Conservation (phyloP, 1,140 invertebrate genomes). For the Drosophila arawakana region DNA sequence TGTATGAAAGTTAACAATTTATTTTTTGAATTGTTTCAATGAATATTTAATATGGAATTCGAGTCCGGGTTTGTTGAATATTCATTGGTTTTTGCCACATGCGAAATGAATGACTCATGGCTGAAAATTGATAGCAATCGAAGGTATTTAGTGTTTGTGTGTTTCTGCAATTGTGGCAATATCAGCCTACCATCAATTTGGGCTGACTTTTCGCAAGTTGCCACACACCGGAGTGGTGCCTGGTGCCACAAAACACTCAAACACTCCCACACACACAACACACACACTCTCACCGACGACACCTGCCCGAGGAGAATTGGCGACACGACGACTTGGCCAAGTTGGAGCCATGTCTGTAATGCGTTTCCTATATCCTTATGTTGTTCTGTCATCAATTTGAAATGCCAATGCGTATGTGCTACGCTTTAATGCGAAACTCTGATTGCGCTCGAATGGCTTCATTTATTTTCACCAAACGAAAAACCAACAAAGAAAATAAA, state of each 20-base stretch:
- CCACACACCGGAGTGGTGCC: constrained; percentile 1
- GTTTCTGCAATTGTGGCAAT: constrained; percentile 20
- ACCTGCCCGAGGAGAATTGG: background rate
- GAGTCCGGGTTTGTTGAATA: constrained; percentile 14
- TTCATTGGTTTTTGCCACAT: constrained; percentile 22
- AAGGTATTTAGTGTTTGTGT: constrained; percentile 29
- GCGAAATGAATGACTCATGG: constrained; percentile 16
- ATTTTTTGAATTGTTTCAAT: constrained; percentile 9
- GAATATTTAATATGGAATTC: constrained; percentile 9
- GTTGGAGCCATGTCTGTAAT: constrained; percentile 12
- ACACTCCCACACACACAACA: background rate
- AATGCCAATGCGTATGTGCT: constrained; percentile 64
- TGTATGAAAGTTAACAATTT: constrained; percentile 15
- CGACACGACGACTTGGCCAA: background rate
- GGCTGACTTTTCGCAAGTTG: constrained; percentile 5
- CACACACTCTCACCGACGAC: background rate
- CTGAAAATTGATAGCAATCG: constrained; percentile 28
- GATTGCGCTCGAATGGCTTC: constrained; percentile 81
- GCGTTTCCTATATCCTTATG: constrained; percentile 48
- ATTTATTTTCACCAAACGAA: constrained; percentile 66
- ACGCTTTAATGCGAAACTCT: constrained; percentile 78
- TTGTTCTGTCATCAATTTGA: constrained; percentile 60
- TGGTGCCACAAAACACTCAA: no score
- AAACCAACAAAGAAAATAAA: background rate
- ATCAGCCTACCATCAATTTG: constrained; percentile 23